Percentiles rank a stretch among this genome's conserved stretches.
Conservation (phyloP, 1,140 invertebrate species). For the Calephelis nemesis region DNA sequence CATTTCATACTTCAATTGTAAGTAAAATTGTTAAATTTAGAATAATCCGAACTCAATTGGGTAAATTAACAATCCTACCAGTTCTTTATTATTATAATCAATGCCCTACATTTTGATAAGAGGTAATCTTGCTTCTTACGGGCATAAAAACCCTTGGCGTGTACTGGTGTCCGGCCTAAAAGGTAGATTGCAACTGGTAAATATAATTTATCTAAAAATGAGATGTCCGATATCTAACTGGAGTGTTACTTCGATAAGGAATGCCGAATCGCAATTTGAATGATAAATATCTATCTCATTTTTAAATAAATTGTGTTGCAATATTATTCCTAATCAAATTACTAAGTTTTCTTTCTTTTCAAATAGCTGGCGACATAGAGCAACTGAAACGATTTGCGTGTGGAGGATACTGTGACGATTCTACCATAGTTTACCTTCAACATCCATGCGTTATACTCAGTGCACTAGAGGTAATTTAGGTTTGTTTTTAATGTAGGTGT, state of each 20-base stretch:
- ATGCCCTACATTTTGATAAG: slow-evolving; percentile 94
- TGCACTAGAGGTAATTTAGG: slow-evolving; percentile 83
- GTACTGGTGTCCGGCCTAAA: slow-evolving; percentile 91
- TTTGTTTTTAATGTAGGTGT: background rate
- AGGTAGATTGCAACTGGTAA: slow-evolving; percentile 76
- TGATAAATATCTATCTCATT: slow-evolving; percentile 33
- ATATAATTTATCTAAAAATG: slow-evolving; percentile 40
- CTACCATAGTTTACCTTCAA: slow-evolving; percentile 90
- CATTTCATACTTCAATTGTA: slow-evolving; percentile 27
- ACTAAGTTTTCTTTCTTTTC: slow-evolving; percentile 28
- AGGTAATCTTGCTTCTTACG: slow-evolving; percentile 91
- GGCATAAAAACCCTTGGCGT: slow-evolving; percentile 90
- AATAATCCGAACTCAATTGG: slow-evolving; percentile 20
- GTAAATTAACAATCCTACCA: slow-evolving; percentile 28
- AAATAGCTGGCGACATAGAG: slow-evolving; percentile 88
- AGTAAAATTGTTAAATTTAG: slow-evolving; percentile 29
- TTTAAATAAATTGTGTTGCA: slow-evolving; percentile 28
- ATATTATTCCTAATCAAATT: slow-evolving; percentile 17
- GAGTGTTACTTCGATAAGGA: slow-evolving; percentile 17
- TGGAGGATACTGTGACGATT: slow-evolving; percentile 88
- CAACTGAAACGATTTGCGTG: slow-evolving; percentile 89
- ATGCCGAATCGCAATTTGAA: slow-evolving; percentile 3
- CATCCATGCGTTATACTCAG: slow-evolving; percentile 92
- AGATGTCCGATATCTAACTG: slow-evolving; percentile 24
- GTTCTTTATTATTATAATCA: slow-evolving; percentile 65